A percentile compares a stretch with the other conserved stretches of the same genome.
Evolutionary conservation across 2,888 invertebrate genomes (phyloP).

Genomic region (Parascotia fuliginaria): DNA sequence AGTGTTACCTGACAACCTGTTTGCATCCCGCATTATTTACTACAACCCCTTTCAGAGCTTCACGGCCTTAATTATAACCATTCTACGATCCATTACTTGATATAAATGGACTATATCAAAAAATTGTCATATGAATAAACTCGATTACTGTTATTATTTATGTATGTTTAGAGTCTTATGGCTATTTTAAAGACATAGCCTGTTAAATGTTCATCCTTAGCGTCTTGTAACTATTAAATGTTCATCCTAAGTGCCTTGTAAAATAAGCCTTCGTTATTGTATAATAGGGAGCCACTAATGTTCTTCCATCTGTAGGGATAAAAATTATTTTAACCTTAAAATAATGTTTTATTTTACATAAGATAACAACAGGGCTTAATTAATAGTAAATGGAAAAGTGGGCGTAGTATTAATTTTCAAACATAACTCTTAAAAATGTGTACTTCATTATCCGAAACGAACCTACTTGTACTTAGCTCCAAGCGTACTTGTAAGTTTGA

Average conservation of each 20-base stretch:
- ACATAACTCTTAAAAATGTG: no score
- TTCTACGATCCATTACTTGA: constrained; percentile 5
- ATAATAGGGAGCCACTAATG: background rate
- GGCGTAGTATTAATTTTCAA: no score
- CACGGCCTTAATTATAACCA: constrained; percentile 24
- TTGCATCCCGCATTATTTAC: constrained; percentile 53
- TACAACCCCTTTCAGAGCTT: constrained; percentile 36
- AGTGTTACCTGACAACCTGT: constrained; percentile 60
- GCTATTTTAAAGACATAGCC: background rate
- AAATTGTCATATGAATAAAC: background rate
- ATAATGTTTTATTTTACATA: no score
- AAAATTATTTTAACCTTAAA: no score
- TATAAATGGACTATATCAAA: background rate
- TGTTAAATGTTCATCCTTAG: constrained; percentile 4
- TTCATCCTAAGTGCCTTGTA: no score
- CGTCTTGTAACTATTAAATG: background rate
- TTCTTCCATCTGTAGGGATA: no score
- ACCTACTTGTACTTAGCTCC: no score
- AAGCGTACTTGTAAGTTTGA: no score
- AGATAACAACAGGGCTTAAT: no score
- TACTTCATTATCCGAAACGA: no score
- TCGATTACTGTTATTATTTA: background rate
- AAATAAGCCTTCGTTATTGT: background rate
- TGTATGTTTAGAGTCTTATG: background rate
- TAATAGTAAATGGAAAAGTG: no score